Evolutionary conservation across 2,113 vertebrate genomes (phyloP).

Genomic region (Sylvietta virens): DNA sequence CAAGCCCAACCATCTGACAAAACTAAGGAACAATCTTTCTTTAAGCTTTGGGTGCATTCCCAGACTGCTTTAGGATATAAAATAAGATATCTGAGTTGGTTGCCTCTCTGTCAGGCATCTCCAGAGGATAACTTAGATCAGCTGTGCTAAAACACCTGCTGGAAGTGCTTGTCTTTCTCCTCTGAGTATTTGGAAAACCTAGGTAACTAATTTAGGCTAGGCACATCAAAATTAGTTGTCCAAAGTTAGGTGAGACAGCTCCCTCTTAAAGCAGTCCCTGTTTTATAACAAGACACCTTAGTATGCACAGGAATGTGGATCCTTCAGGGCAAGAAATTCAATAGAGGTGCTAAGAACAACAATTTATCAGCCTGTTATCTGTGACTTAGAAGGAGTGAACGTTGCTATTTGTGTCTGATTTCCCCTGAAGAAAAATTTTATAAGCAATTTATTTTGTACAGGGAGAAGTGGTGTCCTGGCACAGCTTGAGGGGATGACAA

Average conservation of each 20-base stretch:
- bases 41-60: background rate
- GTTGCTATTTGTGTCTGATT: slow-evolving; percentile 26
- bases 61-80: background rate
- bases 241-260: background rate
- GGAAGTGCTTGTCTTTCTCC: background rate
- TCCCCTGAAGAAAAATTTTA: slow-evolving; percentile 35
- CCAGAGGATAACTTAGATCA: background rate
- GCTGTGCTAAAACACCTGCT: background rate
- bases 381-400: slow-evolving; percentile 12
- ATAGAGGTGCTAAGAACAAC: slow-evolving; percentile 13
- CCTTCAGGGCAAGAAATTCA: slow-evolving; percentile 2
- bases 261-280: background rate
- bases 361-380: slow-evolving; percentile 56
- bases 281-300: background rate
- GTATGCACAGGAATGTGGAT: background rate
- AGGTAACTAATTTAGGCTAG: background rate
- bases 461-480: slow-evolving; percentile 28
- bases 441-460: slow-evolving; percentile 44
- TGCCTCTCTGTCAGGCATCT: background rate
- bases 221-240: background rate
- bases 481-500: slow-evolving; percentile 26
- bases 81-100: background rate
- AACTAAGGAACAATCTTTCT: background rate
- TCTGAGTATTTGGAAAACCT: background rate
- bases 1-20: background rate